Conservation (phyloP, 2,888 invertebrate species). For the Criorhina ranunculi region DNA sequence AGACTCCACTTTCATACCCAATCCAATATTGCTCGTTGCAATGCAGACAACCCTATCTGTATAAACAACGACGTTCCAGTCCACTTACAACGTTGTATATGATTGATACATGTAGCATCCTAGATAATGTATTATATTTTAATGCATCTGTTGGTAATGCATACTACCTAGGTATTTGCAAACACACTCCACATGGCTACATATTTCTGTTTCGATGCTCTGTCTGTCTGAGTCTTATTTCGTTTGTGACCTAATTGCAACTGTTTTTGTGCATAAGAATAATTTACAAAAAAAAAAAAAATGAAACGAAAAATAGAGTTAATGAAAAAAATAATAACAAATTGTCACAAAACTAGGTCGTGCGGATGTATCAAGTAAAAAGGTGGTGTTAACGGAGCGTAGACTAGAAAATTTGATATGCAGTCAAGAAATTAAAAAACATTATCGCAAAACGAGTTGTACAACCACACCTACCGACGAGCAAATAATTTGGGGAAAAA, state of each 20-base stretch:
- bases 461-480: background rate
- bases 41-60: background rate
- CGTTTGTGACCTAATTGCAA: conserved; percentile 46
- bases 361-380: conserved; percentile 52
- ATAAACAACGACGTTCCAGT: background rate
- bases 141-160: conserved; percentile 26
- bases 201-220: background rate
- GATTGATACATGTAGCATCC: conserved; percentile 13
- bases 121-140: conserved; percentile 1
- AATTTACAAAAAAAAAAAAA: conserved; percentile 43
- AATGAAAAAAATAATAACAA: conserved; percentile 30
- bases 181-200: background rate
- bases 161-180: no score
- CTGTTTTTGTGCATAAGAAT: conserved; percentile 40
- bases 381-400: conserved; percentile 16
- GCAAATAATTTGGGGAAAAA: conserved; percentile 11
- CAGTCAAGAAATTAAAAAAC: conserved; percentile 20
- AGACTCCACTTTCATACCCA: background rate
- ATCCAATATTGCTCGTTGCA: background rate
- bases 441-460: conserved; percentile 14
- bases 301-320: background rate
- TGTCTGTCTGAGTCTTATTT: conserved; percentile 34
- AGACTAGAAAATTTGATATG: conserved; percentile 55
- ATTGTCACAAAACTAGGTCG: conserved; percentile 65
- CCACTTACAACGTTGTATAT: conserved; percentile 3